These are phyloP conservation scores for Mesorhabditis spiculigera DNA, from an alignment of 2,888 invertebrate species.

Conservation along the genomic window DNA sequence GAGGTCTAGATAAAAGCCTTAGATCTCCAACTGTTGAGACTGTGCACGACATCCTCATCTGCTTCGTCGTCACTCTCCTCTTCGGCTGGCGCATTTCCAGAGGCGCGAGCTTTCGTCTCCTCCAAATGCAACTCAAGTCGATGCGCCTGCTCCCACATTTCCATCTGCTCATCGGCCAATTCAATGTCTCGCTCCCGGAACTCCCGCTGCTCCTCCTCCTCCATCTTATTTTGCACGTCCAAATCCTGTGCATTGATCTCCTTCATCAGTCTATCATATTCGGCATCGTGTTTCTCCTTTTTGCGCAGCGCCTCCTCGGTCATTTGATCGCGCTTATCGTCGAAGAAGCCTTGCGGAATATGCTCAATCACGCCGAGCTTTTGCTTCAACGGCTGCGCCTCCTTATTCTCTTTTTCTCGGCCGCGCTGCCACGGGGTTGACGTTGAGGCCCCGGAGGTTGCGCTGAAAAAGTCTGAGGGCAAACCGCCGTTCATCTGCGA, in stretches of 20 bases:
- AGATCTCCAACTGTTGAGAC: not conserved
- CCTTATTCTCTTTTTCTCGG: not conserved
- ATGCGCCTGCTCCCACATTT: slow-evolving; percentile 6
- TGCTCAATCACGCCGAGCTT: slow-evolving; percentile 30
- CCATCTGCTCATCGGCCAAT: slow-evolving; percentile 5
- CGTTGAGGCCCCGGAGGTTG: slow-evolving; percentile 10
- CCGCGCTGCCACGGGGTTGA: not conserved
- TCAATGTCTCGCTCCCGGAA: not conserved
- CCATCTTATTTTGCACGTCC: not conserved
- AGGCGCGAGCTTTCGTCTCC: not conserved
- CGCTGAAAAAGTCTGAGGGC: slow-evolving; percentile 22
- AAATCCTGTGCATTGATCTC: slow-evolving; percentile 5
- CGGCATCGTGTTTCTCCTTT: slow-evolving; percentile 19
- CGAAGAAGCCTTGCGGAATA: slow-evolving; percentile 43
- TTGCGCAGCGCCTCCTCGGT: slow-evolving; percentile 18
- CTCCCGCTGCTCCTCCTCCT: slow-evolving; percentile 4
- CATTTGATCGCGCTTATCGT: slow-evolving; percentile 34
- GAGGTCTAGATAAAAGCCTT: not conserved
- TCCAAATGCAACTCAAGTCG: not conserved
- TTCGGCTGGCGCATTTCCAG: not conserved
- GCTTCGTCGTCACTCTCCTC: not conserved
- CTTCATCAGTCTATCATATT: slow-evolving; percentile 16
- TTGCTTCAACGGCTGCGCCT: slow-evolving; percentile 8
- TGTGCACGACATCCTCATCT: not conserved
- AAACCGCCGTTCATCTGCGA: slow-evolving; percentile 6